phyloP scores from a whole-genome alignment of 1,140 invertebrate genomes.

The Eubasilissa regina region DNA sequence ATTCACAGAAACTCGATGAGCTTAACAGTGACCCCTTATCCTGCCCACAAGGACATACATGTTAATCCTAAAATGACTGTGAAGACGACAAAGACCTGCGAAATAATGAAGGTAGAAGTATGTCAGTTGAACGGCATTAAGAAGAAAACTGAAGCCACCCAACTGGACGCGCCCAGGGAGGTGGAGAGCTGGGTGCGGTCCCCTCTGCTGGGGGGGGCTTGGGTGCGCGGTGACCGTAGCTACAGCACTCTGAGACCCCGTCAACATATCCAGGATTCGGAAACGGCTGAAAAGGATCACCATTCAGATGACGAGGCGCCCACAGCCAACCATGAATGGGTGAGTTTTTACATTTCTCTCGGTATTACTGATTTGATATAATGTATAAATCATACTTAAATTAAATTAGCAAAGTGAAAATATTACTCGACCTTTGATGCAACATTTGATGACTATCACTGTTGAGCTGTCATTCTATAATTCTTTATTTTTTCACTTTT shows the following conservation, averaged over 20 bases:
- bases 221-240: conserved; percentile 47
- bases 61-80: conserved; percentile 71
- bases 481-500: no score
- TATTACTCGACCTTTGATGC: no score
- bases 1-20: conserved; percentile 58
- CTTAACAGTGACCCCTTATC: conserved; percentile 55
- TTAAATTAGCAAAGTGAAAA: background rate
- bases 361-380: background rate
- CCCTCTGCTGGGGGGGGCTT: conserved; percentile 15
- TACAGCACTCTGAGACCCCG: conserved; percentile 49
- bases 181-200: conserved; percentile 38
- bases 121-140: conserved; percentile 29
- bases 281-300: conserved; percentile 47
- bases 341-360: conserved; percentile 33
- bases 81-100: conserved; percentile 45
- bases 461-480: no score
- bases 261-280: conserved; percentile 24
- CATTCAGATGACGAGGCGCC: conserved; percentile 58
- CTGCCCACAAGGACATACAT: conserved; percentile 69
- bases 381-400: no score
- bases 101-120: conserved; percentile 28
- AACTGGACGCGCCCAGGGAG: conserved; percentile 14
- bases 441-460: background rate
- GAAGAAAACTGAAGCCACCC: conserved; percentile 34
- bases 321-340: conserved; percentile 49